These are phyloP conservation scores for Cephalopterus ornatus DNA, from an alignment of 2,113 vertebrate genomes.

Conservation along the genomic window DNA sequence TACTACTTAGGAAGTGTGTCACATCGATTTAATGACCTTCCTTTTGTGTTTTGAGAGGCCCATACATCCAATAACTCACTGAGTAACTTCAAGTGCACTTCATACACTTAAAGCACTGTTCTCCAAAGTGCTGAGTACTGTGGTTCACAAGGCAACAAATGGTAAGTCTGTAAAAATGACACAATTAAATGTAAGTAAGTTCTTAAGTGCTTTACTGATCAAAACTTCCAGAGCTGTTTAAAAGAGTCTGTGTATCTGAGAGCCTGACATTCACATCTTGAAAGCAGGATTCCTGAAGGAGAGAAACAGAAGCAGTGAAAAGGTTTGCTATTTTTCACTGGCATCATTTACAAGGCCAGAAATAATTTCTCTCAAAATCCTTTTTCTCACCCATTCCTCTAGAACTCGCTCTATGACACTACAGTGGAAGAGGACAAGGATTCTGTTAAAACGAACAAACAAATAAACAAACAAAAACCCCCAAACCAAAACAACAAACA, in stretches of 20 bases:
- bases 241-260: neutral
- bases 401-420: neutral
- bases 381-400: neutral
- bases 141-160: neutral
- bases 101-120: neutral
- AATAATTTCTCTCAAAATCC: neutral
- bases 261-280: neutral
- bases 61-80: neutral
- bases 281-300: neutral
- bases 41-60: constrained; percentile 12
- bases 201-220: neutral
- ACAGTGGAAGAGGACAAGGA: neutral
- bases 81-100: constrained; percentile 12
- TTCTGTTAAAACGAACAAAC: neutral
- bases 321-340: neutral
- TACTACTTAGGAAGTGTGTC: neutral
- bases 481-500: neutral
- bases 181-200: neutral
- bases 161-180: neutral
- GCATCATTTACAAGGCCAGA: neutral
- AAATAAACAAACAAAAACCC: neutral
- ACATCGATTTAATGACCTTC: neutral
- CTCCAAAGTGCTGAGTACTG: neutral
- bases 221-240: neutral
- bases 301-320: neutral